Conservation (phyloP, 1,140 invertebrate species). For the Drosophila truncata region DNA sequence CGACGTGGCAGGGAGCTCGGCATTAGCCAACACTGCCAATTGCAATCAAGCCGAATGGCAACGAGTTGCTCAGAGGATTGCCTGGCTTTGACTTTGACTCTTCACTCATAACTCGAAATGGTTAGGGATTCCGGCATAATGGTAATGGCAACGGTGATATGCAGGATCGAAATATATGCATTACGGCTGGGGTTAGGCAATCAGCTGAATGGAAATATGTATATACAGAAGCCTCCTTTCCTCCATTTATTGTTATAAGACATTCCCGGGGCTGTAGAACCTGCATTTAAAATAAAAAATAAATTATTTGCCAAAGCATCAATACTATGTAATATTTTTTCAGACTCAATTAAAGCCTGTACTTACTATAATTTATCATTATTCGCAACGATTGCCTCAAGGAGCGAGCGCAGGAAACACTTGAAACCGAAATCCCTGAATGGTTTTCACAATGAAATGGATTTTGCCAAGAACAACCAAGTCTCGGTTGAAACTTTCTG, state of each 20-base stretch:
- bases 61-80: constrained; percentile 12
- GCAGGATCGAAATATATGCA: constrained; percentile 1
- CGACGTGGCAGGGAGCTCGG: constrained; percentile 4
- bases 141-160: no score
- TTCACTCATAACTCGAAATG: constrained; percentile 24
- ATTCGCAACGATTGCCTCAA: background rate
- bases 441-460: constrained; percentile 5
- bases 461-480: background rate
- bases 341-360: background rate
- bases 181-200: background rate
- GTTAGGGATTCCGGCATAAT: constrained; percentile 6
- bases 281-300: background rate
- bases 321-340: no score
- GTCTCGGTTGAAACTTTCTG: background rate
- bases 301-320: no score
- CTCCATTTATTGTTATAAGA: background rate
- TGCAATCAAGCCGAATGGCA: constrained; percentile 43
- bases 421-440: background rate
- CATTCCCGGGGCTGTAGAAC: background rate
- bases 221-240: no score
- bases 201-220: no score
- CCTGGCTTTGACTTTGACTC: constrained; percentile 28
- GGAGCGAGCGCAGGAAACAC: background rate
- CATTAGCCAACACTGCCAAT: constrained; percentile 36
- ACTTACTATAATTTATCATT: background rate